phyloP scores from a whole-genome alignment of 2,113 vertebrate species.

The Catagonus wagneri region DNA sequence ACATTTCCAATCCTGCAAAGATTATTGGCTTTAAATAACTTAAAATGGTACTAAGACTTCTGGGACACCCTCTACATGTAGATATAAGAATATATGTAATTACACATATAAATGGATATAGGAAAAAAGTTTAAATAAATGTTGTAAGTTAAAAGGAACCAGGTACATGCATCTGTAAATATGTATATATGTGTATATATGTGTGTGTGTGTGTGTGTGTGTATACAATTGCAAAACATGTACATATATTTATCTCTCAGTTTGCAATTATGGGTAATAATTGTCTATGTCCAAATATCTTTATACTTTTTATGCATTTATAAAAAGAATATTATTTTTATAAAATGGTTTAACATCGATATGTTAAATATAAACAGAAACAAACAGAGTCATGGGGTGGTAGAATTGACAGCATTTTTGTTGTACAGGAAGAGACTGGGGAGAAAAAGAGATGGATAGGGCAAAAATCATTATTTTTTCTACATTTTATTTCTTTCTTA shows the following conservation, averaged over 20 bases:
- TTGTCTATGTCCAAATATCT: background rate
- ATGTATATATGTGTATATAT: background rate
- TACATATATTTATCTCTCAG: background rate
- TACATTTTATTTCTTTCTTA: background rate
- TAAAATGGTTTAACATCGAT: background rate
- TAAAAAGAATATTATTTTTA: conserved; percentile 5
- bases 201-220: too few relatives aligned
- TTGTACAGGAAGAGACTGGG: background rate
- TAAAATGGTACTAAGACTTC: background rate
- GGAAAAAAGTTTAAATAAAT: conserved; percentile 7
- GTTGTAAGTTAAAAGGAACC: background rate
- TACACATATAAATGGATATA: background rate
- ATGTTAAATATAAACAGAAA: background rate
- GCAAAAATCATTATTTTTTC: background rate
- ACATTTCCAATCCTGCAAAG: background rate
- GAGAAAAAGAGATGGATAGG: too few relatives aligned
- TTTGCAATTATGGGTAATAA: background rate
- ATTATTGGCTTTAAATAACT: background rate
- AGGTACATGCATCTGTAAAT: background rate
- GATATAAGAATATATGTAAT: background rate
- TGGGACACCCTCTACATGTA: background rate
- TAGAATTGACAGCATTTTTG: background rate
- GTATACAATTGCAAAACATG: background rate
- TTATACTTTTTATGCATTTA: background rate
- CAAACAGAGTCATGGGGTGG: background rate